Evolutionary conservation across 2,797 vertebrate genomes (phyloP).

Genomic region (Champsocephalus gunnari): DNA sequence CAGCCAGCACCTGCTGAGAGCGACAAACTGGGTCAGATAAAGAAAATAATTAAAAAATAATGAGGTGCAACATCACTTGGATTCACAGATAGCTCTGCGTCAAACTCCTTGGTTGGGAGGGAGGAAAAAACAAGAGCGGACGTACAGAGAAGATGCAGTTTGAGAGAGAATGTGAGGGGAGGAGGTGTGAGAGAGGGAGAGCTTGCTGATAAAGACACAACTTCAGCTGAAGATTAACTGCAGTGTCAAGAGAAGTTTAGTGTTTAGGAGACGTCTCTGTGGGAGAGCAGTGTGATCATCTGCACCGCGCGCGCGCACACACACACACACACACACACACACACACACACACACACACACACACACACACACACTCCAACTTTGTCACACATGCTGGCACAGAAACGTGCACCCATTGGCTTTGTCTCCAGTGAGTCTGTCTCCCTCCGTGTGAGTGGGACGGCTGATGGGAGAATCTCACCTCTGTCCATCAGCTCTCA

Average conservation of each 20-base stretch:
- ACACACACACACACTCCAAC: not conserved
- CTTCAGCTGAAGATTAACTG: slow-evolving; percentile 51
- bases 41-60: slow-evolving; percentile 26
- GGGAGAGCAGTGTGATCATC: slow-evolving; percentile 48
- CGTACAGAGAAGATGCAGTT: not conserved
- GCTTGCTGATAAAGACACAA: slow-evolving; percentile 49
- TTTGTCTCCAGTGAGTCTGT: slow-evolving; percentile 50
- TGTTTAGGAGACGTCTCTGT: slow-evolving; percentile 60
- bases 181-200: not conserved
- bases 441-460: slow-evolving; percentile 54
- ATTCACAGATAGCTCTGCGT: slow-evolving; percentile 60
- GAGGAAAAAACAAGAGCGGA: slow-evolving; percentile 10
- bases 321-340: slow-evolving; percentile 2
- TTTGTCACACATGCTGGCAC: slow-evolving; percentile 14
- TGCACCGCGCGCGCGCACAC: not conserved
- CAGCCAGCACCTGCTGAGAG: slow-evolving; percentile 34
- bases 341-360: slow-evolving; percentile 1
- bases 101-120: slow-evolving; percentile 26
- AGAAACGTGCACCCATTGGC: slow-evolving; percentile 57
- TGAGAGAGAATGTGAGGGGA: slow-evolving; percentile 6
- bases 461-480: slow-evolving; percentile 66
- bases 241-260: slow-evolving; percentile 65
- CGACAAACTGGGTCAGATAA: slow-evolving; percentile 54
- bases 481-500: slow-evolving; percentile 78
- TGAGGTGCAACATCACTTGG: slow-evolving; percentile 31